Percentiles rank a stretch among this genome's conserved stretches.
Conservation (phyloP, 53 echinoderm and acorn worm genomes). For the Stichopus horrens region DNA sequence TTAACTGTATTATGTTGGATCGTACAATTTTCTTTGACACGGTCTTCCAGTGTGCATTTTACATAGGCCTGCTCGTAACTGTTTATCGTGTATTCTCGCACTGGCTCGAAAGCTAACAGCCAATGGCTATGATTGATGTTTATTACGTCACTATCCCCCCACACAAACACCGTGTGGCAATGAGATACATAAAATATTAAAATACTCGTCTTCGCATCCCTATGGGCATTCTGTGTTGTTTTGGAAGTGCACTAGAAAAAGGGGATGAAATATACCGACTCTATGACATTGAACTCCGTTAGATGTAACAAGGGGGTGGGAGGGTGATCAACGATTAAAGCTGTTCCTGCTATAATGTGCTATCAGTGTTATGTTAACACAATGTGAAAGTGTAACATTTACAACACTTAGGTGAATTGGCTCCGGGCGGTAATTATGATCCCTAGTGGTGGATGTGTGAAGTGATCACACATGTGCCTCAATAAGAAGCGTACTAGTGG, state of each 20-base stretch:
- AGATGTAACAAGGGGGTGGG: background rate
- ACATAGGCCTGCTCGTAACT: too few species aligned
- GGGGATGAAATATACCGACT: background rate
- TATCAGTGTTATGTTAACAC: background rate
- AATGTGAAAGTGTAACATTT: background rate
- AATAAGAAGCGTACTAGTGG: too few species aligned
- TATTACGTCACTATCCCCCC: background rate
- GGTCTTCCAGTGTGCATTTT: too few species aligned
- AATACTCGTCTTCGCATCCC: background rate
- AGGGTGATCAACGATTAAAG: background rate
- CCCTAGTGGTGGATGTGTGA: background rate
- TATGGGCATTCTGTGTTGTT: background rate
- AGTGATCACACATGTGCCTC: too few species aligned
- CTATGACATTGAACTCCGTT: background rate
- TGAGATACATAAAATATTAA: background rate
- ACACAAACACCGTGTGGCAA: background rate
- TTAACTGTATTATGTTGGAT: too few species aligned
- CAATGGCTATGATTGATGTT: background rate
- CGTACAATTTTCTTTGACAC: too few species aligned
- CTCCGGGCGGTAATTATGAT: background rate
- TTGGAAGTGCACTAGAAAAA: background rate
- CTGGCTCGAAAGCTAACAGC: too few species aligned
- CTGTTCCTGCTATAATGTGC: background rate
- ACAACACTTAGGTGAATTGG: background rate
- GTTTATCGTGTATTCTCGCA: too few species aligned